Percentiles rank a stretch among this genome's conserved stretches.
phyloP scores from a whole-genome alignment of 2,888 invertebrate species.

The Aporophyla nigra region DNA sequence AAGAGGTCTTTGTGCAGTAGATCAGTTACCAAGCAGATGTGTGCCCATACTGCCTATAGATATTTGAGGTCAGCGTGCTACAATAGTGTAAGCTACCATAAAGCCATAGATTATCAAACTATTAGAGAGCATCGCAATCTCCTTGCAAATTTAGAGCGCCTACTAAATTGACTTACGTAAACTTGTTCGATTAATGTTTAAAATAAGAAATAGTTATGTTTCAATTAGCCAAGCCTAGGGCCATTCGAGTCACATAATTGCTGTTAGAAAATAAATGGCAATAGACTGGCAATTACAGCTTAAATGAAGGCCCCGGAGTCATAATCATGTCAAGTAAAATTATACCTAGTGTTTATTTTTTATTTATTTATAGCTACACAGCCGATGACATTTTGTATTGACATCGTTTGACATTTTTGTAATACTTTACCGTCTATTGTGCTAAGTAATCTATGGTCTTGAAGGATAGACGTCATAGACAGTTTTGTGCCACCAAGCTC shows the following conservation, averaged over 20 bases:
- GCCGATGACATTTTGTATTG: not conserved
- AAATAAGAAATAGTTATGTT: constrained; percentile 22
- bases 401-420: not conserved
- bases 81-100: constrained; percentile 1
- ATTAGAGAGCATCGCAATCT: constrained; percentile 68
- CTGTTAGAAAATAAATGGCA: constrained; percentile 21
- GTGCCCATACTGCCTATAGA: not conserved
- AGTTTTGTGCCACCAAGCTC: constrained; percentile 11
- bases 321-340: constrained; percentile 7
- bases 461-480: constrained; percentile 5
- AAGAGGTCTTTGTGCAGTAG: not conserved
- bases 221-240: constrained; percentile 30
- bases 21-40: constrained; percentile 11
- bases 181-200: constrained; percentile 12
- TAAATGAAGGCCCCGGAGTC: not conserved
- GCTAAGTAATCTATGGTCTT: not conserved
- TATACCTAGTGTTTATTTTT: not conserved
- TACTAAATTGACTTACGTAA: constrained; percentile 25
- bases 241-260: constrained; percentile 10
- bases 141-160: constrained; percentile 60
- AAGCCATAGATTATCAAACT: constrained; percentile 61
- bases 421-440: not conserved
- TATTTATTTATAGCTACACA: not conserved
- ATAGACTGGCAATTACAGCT: not conserved
- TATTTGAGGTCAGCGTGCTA: not conserved